Evolutionary conservation across 2,113 vertebrate genomes (phyloP), one percentile per base, ranked within the genome.

Genomic region (Microcebus murinus): DNA sequence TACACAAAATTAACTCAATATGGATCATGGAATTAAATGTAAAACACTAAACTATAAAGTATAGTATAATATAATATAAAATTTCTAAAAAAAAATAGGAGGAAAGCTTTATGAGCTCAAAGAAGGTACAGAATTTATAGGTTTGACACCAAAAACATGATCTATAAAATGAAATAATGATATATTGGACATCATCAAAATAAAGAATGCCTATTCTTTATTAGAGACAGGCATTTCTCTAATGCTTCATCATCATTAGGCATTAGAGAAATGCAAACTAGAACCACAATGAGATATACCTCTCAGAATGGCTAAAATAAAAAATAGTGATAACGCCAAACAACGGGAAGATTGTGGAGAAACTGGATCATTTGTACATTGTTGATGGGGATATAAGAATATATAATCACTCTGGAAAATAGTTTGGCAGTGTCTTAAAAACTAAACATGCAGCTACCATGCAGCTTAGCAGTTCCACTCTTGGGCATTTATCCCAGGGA

Each of bases 91-190:
- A n/a, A 73, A 82, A 84, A 84, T 48, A 59, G 25, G 18, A 63
- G 25, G 20, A 74, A 79, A 73, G 88, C 13, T 84, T 94, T 80
- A 55, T 83, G 80, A 93, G 14, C 18, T 77, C 25, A 67, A 67
- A 94, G 6, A 57, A 92, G 59, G n/a, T 31, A 88, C 92, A 95
- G 29, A 17, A 29, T 93, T 90, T 14, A 80, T 79, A 86, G 50
- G 79, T 23, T 90, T 77, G 36, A 85, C 55, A 90, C 20, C 20
- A 57, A 96, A 95, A 94, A 50, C 36, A 23, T 81, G 82, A 84
- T 81, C 52, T 21, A 79, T 89, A 61, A 95, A 77, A 95, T n/a
- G 39, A 88, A 92, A 95, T 82, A 59, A 11, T 79, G 12, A 77
- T 77, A 77, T 83, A 86, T 77, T 68, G 17, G 29, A 34, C 42